phyloP scores from a whole-genome alignment of 2,797 vertebrate species.

The Babyrousa celebensis region DNA sequence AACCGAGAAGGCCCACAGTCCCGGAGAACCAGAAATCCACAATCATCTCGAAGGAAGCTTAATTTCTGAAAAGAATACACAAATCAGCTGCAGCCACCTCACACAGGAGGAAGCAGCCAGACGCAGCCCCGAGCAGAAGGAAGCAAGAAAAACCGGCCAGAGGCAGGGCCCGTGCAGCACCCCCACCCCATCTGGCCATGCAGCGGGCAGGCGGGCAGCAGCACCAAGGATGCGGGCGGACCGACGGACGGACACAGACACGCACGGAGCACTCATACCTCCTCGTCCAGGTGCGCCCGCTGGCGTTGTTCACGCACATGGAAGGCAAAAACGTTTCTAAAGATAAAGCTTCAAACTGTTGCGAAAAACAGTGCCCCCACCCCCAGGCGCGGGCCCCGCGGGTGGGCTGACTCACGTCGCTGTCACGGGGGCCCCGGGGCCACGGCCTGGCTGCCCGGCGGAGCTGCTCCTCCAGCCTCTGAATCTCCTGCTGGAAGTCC shows the following conservation, averaged over 20 bases:
- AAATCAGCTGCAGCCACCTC: neutral
- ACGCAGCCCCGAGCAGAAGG: neutral
- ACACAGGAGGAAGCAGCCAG: neutral
- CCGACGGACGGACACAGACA: neutral
- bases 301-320: slow-evolving; percentile 73
- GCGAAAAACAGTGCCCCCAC: accelerated
- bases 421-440: slow-evolving; percentile 84
- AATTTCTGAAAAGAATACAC: neutral
- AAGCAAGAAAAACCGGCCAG: neutral
- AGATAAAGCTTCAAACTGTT: slow-evolving; percentile 64
- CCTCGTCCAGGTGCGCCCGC: slow-evolving; percentile 84
- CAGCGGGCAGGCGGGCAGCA: neutral
- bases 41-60: neutral
- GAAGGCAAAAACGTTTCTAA: slow-evolving; percentile 27
- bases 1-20: too few species aligned
- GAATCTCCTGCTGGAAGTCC: slow-evolving; percentile 98
- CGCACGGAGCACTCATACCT: slow-evolving; percentile 84
- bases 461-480: slow-evolving; percentile 94
- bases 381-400: accelerated
- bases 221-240: neutral
- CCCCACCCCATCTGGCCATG: too few species aligned
- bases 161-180: accelerated
- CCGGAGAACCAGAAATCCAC: neutral
- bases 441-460: slow-evolving; percentile 89
- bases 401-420: slow-evolving; percentile 83